Base-by-base conservation (phyloP, 2,113 vertebrate species). In the Bagarius yarrelli region DNA sequence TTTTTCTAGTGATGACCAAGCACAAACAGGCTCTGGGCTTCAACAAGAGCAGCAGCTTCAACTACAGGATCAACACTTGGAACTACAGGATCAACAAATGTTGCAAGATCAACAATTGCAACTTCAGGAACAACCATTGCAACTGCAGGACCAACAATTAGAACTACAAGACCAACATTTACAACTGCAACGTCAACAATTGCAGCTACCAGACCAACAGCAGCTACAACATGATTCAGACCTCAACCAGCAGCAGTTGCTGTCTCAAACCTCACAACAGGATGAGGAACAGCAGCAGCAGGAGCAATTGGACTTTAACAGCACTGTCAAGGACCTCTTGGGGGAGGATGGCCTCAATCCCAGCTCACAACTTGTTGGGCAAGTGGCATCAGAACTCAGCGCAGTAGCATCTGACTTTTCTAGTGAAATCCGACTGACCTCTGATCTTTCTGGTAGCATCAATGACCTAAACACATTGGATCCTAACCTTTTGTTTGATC, bases 391-490 rank as follows among this genome's bases (percentile, higher is more conserved):
- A 8, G 98, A 99, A 90, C 95, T 99, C 86, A 95, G 90, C 70
- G 96, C 92, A 0, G 93, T 94, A 88, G 94, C 94, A 0, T 95
- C 97, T 56, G 97, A 98, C 91, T 99, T 99, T 92, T 91, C 98
- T 87, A 97, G 88, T 3, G 97, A 99, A 87, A 96, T 99, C 89
- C 94, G 97, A 90, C 94, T 99, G 94, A 95, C 95, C 92, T 96
- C 98, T 75, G 98, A 99, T 87, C 95, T 99, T 91, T 97, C 98
- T 92, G 96, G 96, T 95, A 99, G 98, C 95, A 99, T 99, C 93
- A 98, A 95, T 57, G 97, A 99, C 94, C 93, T 99, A 90, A 99
- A 97, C 91, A 94, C 97, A 73, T 95, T 99, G 92, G 98, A 99
- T 91, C 91, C 96, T 86, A 98, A 96, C 89, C 94, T 99, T 90